Evolutionary conservation across 2,113 vertebrate genomes (phyloP).

Genomic region (Lasiurus borealis): DNA sequence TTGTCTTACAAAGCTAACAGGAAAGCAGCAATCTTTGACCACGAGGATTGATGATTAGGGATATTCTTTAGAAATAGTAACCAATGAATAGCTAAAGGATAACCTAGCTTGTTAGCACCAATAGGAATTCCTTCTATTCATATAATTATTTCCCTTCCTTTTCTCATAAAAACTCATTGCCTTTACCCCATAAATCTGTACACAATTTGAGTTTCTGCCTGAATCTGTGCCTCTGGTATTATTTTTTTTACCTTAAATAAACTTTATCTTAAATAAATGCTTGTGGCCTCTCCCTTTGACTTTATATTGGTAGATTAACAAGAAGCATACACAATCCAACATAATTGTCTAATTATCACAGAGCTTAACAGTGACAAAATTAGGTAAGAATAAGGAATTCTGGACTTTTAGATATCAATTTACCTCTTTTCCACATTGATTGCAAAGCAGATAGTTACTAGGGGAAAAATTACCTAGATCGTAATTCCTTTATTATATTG

Average conservation of each 20-base stretch:
- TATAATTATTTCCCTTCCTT: not conserved
- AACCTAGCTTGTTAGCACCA: no score
- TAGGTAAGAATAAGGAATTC: not conserved
- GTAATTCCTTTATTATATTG: not conserved
- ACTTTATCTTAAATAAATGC: not conserved
- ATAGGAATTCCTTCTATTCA: not conserved
- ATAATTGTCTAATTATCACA: not conserved
- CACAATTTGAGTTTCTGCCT: not conserved
- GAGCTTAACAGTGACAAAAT: not conserved
- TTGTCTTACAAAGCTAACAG: not conserved
- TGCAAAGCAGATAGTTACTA: not conserved
- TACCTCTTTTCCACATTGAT: not conserved
- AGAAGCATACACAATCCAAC: not conserved
- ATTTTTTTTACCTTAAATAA: not conserved
- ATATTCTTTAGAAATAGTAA: not conserved
- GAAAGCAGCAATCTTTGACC: not conserved
- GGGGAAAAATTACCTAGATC: not conserved
- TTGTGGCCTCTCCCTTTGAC: not conserved
- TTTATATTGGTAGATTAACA: not conserved
- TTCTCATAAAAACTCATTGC: not conserved
- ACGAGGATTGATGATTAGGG: not conserved
- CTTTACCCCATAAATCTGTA: not conserved
- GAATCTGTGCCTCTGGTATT: not conserved
- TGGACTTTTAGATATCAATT: not conserved
- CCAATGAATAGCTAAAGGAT: not conserved